These are phyloP conservation scores for Prenolepis imparis DNA, from an alignment of 2,888 invertebrate genomes.

Conservation along the genomic window DNA sequence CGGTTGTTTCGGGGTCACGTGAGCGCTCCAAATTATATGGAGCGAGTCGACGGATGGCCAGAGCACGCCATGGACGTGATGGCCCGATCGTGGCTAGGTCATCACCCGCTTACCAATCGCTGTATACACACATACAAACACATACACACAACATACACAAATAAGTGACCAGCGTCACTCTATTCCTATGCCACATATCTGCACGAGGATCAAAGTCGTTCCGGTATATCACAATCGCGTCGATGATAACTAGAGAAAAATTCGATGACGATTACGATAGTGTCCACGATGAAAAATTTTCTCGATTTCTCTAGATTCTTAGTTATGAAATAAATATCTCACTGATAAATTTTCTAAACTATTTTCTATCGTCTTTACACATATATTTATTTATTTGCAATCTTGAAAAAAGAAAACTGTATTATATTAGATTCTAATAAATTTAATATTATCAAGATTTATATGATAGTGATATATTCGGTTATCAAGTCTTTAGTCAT, in stretches of 20 bases:
- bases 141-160: not conserved
- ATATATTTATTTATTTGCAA: not conserved
- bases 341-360: not conserved
- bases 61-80: conserved; percentile 81
- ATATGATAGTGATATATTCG: not conserved
- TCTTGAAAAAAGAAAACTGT: not conserved
- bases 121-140: conserved; percentile 59
- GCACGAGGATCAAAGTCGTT: conserved; percentile 19
- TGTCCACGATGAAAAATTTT: conserved; percentile 61
- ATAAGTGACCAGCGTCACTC: conserved; percentile 30
- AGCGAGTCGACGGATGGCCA: conserved; percentile 81
- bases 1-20: conserved; percentile 83
- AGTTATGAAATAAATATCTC: not conserved
- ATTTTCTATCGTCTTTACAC: not conserved
- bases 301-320: not conserved
- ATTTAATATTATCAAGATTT: not conserved
- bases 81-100: conserved; percentile 78
- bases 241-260: conserved; percentile 67
- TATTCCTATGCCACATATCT: conserved; percentile 36
- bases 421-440: not conserved
- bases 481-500: not conserved
- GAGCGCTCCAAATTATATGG: conserved; percentile 85
- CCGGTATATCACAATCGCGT: conserved; percentile 50
- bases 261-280: conserved; percentile 50
- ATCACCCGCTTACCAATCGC: conserved; percentile 79